Conservation (phyloP, 2,797 vertebrate species). For the Xenopus petersii region DNA sequence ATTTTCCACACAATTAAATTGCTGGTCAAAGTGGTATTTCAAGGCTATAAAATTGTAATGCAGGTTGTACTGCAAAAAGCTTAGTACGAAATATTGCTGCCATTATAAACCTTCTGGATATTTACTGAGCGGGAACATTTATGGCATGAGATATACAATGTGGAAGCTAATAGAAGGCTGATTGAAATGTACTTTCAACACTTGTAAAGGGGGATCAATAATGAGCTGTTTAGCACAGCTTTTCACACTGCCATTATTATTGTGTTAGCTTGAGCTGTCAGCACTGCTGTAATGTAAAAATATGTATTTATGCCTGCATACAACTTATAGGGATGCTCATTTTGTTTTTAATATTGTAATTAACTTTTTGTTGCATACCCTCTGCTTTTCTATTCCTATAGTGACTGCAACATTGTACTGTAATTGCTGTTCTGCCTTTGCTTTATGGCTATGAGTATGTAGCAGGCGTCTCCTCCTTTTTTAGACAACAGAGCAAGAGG, state of each 20-base stretch:
- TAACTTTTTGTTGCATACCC: too few species aligned
- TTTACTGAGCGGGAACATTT: slow-evolving; percentile 1
- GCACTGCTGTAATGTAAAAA: too few species aligned
- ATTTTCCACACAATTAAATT: not conserved
- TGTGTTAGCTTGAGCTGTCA: too few species aligned
- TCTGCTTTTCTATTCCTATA: too few species aligned
- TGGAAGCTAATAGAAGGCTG: not conserved
- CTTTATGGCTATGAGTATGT: too few species aligned
- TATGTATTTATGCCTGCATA: too few species aligned
- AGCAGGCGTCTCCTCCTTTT: too few species aligned
- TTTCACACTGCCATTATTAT: not conserved
- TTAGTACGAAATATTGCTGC: slow-evolving; percentile 5
- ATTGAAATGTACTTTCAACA: not conserved
- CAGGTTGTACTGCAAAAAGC: not conserved
- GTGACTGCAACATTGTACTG: too few species aligned
- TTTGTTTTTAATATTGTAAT: too few species aligned
- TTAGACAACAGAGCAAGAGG: too few species aligned
- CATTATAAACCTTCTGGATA: slow-evolving; percentile 8
- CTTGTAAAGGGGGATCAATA: not conserved
- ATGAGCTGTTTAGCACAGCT: not conserved
- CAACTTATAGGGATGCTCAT: too few species aligned
- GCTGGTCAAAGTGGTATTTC: not conserved
- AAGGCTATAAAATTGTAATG: not conserved
- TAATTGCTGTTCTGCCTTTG: too few species aligned
- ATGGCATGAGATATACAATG: slow-evolving; percentile 4